Evolutionary conservation across 2,888 invertebrate species (phyloP).

Genomic region (Isotomurus palustris): DNA sequence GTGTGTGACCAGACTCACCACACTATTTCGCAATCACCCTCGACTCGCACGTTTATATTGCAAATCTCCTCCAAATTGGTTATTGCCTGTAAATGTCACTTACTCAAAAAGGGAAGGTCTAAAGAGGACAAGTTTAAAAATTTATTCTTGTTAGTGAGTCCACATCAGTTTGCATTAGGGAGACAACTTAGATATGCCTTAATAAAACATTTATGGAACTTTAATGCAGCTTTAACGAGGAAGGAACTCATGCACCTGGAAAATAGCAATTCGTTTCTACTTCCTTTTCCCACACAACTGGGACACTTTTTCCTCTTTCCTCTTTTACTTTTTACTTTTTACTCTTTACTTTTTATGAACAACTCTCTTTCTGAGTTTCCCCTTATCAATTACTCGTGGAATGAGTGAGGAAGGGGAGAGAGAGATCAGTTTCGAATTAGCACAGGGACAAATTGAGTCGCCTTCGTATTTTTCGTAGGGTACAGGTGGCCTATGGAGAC

Average conservation of each 20-base stretch:
- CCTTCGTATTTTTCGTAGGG: background rate
- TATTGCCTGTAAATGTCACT: conserved; percentile 6
- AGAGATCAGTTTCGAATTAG: conserved; percentile 5
- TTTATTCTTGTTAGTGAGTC: background rate
- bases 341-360: no score
- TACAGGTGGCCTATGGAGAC: conserved; percentile 4
- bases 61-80: conserved; percentile 13
- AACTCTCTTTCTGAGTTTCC: no score
- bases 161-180: background rate
- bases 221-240: background rate
- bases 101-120: background rate
- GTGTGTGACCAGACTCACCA: background rate
- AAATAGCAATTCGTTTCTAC: background rate
- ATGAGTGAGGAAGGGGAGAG: background rate
- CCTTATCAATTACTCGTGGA: no score
- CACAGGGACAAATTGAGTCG: conserved; percentile 8
- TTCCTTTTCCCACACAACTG: background rate
- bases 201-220: conserved; percentile 3
- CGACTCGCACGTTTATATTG: conserved; percentile 10
- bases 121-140: background rate
- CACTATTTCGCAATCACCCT: no score
- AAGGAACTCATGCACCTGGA: background rate
- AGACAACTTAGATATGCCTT: background rate
- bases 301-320: background rate
- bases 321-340: no score